phyloP scores from a whole-genome alignment of 2,888 invertebrate genomes.

The Himalopsyche anomala region DNA sequence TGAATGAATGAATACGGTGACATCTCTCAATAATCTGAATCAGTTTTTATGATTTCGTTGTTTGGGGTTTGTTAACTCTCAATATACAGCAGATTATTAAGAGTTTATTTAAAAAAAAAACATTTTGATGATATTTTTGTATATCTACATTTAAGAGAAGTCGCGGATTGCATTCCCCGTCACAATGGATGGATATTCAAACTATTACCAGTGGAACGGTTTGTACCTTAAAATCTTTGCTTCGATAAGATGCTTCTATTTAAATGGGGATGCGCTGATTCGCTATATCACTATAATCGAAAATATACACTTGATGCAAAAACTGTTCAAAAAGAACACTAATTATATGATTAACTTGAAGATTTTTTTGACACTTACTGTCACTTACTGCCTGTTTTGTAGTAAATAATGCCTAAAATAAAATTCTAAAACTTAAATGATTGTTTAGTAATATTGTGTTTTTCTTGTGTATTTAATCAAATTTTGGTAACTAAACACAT shows the following conservation, averaged over 20 bases:
- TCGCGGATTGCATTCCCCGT: neutral
- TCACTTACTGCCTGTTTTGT: no score
- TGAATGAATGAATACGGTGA: slow-evolving; percentile 29
- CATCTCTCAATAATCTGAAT: slow-evolving; percentile 16
- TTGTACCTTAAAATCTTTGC: slow-evolving; percentile 23
- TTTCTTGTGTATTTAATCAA: no score
- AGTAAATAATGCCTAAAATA: no score
- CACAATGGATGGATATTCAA: slow-evolving; percentile 40
- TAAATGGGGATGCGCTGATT: neutral
- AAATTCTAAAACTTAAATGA: no score
- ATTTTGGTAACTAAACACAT: no score
- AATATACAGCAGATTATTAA: neutral
- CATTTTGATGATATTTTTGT: neutral
- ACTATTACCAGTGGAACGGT: slow-evolving; percentile 42
- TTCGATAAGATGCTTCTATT: slow-evolving; percentile 7
- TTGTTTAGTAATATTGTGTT: no score
- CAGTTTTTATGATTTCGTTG: neutral
- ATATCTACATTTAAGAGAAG: neutral
- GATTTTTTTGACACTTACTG: no score
- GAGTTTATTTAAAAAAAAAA: neutral
- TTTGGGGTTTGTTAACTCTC: neutral
- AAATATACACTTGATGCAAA: no score
- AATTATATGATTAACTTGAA: no score
- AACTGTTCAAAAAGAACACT: no score
- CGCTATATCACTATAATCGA: no score